phyloP scores from a whole-genome alignment of 2,888 invertebrate genomes.

The Agrochola lychnidis region DNA sequence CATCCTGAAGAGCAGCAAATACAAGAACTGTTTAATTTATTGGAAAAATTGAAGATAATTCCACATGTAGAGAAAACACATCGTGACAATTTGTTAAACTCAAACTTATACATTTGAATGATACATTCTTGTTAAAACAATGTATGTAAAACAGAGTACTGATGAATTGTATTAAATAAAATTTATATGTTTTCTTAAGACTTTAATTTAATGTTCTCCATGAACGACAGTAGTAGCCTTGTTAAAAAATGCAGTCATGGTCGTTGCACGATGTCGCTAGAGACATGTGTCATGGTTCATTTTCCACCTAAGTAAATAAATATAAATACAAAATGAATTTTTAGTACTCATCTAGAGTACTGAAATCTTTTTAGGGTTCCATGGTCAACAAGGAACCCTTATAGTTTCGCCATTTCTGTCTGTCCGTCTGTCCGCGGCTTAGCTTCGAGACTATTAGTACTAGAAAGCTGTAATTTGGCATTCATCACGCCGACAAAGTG shows the following conservation, averaged over 20 bases:
- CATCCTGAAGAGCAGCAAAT: constrained; percentile 80
- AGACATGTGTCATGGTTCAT: background rate
- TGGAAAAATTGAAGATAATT: constrained; percentile 78
- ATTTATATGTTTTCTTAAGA: background rate
- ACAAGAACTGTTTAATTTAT: constrained; percentile 76
- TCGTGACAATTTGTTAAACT: constrained; percentile 74
- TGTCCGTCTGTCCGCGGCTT: no score
- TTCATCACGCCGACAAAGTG: no score
- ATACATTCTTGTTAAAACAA: background rate
- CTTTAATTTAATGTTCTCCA: background rate
- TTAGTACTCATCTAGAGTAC: no score
- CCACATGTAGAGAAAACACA: constrained; percentile 66
- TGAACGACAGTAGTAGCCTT: background rate
- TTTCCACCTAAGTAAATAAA: no score
- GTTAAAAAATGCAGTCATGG: background rate
- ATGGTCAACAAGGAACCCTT: no score
- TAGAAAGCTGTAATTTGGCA: no score
- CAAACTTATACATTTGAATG: constrained; percentile 85
- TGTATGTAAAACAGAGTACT: background rate
- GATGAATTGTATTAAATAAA: constrained; percentile 3
- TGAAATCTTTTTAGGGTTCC: background rate
- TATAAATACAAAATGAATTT: no score
- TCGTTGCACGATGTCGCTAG: background rate
- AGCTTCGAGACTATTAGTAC: no score
- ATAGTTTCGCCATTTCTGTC: no score